Percentiles rank a stretch among this genome's conserved stretches.
These are phyloP conservation scores for Drosophila athabasca DNA, from an alignment of 1,140 invertebrate species.

Conservation along the genomic window DNA sequence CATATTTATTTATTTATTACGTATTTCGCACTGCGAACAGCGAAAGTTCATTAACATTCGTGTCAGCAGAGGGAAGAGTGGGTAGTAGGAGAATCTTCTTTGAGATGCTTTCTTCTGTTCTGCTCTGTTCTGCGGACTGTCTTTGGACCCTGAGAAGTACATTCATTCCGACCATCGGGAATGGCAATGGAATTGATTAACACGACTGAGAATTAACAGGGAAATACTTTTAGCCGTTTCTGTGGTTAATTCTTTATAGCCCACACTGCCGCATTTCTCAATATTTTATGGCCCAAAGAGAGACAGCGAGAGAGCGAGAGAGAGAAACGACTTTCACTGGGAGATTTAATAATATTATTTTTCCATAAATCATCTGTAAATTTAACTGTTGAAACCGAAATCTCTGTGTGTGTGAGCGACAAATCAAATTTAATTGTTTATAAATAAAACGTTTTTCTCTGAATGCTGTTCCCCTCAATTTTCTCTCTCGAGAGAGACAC, in stretches of 20 bases:
- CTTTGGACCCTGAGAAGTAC: conserved; percentile 7
- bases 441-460: conserved; percentile 80
- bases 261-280: conserved; percentile 69
- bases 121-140: too few relatives aligned
- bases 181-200: conserved; percentile 61
- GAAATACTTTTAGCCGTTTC: conserved; percentile 70
- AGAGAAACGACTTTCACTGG: conserved; percentile 1
- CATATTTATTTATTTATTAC: too few relatives aligned
- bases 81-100: too few relatives aligned
- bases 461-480: conserved; percentile 50
- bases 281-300: conserved; percentile 61
- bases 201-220: conserved; percentile 61
- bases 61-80: too few relatives aligned
- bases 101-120: too few relatives aligned
- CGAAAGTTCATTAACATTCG: too few relatives aligned
- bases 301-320: conserved; percentile 33
- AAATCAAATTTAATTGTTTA: conserved; percentile 82
- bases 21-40: too few relatives aligned
- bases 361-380: conserved; percentile 31
- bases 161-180: conserved; percentile 26
- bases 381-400: conserved; percentile 37
- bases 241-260: conserved; percentile 39
- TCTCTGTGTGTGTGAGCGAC: conserved; percentile 37
- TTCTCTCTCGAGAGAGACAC: background rate
- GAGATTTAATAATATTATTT: conserved; percentile 47